Conservation (phyloP, 1,140 invertebrate species). For the Megathymus violae region DNA sequence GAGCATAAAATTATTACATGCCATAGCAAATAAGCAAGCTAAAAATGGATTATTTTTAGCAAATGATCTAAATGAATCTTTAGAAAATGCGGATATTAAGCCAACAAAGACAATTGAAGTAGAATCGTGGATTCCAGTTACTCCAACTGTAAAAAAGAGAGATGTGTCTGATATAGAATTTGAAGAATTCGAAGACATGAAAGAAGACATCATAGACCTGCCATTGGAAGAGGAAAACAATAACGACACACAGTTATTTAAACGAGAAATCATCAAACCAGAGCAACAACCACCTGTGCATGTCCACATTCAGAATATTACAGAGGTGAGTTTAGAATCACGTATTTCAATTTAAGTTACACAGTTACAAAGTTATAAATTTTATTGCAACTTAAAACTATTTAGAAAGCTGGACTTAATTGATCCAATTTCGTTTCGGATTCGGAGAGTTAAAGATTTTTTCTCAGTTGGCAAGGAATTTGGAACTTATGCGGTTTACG, state of each 20-base stretch:
- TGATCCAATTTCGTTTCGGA: too few relatives aligned
- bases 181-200: constrained; percentile 45
- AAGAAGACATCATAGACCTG: constrained; percentile 67
- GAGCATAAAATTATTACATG: constrained; percentile 33
- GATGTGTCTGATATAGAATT: constrained; percentile 50
- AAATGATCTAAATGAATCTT: constrained; percentile 41
- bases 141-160: constrained; percentile 68
- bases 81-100: constrained; percentile 48
- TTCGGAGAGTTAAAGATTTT: too few relatives aligned
- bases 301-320: constrained; percentile 82
- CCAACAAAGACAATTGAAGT: constrained; percentile 57
- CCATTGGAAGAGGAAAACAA: constrained; percentile 63
- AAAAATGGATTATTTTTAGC: constrained; percentile 46
- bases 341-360: too few relatives aligned
- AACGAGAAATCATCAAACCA: constrained; percentile 77
- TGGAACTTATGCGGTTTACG: too few relatives aligned
- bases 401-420: too few relatives aligned
- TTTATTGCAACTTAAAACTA: too few relatives aligned
- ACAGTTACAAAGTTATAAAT: too few relatives aligned
- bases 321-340: constrained; percentile 79
- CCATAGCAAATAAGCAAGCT: constrained; percentile 16
- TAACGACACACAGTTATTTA: constrained; percentile 70
- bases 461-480: too few relatives aligned
- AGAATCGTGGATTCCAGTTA: constrained; percentile 69
- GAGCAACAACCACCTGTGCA: constrained; percentile 79